Conservation (phyloP, 2,888 invertebrate genomes). For the Poecilobothrus nobilitatus region DNA sequence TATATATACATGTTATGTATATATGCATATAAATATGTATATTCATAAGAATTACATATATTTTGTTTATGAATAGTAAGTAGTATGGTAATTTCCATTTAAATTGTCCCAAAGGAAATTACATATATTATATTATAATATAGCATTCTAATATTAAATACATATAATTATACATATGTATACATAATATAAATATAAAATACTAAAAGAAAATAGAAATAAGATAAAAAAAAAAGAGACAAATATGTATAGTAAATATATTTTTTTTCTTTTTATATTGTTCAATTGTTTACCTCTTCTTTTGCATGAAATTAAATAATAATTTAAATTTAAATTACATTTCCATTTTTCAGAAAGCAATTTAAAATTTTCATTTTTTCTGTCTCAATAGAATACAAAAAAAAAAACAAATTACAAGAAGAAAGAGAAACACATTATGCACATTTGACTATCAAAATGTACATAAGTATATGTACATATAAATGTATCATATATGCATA, state of each 20-base stretch:
- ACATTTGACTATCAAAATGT: no score
- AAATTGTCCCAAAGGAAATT: neutral
- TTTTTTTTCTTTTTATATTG: neutral
- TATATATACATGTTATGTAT: no score
- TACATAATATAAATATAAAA: neutral
- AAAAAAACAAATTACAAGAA: no score
- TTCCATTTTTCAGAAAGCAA: neutral
- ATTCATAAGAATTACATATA: no score
- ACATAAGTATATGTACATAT: no score
- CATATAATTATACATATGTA: neutral
- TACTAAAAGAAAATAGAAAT: no score
- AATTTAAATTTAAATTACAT: constrained; percentile 6
- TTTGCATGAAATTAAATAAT: constrained; percentile 3
- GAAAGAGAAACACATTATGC: no score
- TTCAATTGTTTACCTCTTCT: constrained; percentile 1
- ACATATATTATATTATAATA: neutral
- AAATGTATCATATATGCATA: no score
- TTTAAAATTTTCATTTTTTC: neutral
- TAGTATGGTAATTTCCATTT: neutral
- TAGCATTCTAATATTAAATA: neutral
- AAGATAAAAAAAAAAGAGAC: no score
- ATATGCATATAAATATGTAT: no score
- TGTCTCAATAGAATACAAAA: neutral
- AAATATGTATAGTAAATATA: neutral
- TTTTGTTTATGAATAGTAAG: neutral